A percentile compares a stretch with the other conserved stretches of the same genome.
These are phyloP conservation scores for Eupithecia inturbata DNA, from an alignment of 2,888 invertebrate species.

Conservation along the genomic window DNA sequence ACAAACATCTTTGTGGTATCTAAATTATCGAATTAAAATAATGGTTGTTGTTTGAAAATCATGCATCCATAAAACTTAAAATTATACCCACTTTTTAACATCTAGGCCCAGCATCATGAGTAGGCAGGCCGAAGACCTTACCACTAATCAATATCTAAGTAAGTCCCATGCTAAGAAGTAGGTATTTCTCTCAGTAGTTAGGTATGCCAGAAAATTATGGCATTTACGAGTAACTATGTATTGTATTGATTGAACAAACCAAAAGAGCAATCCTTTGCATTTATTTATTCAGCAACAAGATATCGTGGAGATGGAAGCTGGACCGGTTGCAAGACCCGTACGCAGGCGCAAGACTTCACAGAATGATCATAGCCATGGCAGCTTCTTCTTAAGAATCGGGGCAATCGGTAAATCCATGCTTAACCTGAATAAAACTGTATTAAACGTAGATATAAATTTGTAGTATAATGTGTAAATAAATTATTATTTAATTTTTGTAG, in stretches of 20 bases:
- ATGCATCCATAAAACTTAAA: constrained; percentile 33
- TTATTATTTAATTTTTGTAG: constrained; percentile 76
- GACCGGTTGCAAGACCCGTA: constrained; percentile 85
- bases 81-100: background rate
- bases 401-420: constrained; percentile 89
- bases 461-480: background rate
- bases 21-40: background rate
- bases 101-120: background rate
- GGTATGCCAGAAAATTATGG: background rate
- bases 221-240: background rate
- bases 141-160: background rate
- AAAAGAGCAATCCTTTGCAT: constrained; percentile 25
- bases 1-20: constrained; percentile 23
- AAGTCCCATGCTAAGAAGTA: background rate
- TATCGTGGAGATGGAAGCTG: constrained; percentile 88
- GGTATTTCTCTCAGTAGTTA: background rate
- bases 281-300: constrained; percentile 81
- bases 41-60: constrained; percentile 6
- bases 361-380: constrained; percentile 95
- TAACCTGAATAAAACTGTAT: background rate
- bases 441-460: background rate
- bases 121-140: background rate
- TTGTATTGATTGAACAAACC: background rate
- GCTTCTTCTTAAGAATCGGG: constrained; percentile 96
- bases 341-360: constrained; percentile 95